Evolutionary conservation across 1,140 invertebrate genomes (phyloP), one percentile per base, ranked within the genome.

Genomic region (Drosophila arawakana): DNA sequence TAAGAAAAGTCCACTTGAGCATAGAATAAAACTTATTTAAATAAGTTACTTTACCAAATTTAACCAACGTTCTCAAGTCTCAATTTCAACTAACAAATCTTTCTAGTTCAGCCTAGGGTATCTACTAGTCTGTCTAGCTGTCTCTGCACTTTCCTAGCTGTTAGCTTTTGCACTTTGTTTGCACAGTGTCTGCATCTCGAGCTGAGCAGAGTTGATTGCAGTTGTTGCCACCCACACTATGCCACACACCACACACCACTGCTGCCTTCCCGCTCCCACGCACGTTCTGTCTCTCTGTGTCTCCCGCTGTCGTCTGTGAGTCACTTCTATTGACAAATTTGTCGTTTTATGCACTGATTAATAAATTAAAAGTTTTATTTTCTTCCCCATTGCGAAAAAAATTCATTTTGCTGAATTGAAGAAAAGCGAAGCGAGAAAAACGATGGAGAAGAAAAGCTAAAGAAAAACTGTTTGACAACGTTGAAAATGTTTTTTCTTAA

Each of bases 111-210:
- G 18, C 2, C 18, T 21, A 21, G 18, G 18, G 62, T 66, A 76
- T 69, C 30, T 0, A 1, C 2, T 3, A 1, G 62, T 63, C 43
- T 46, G 37, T 2, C 7, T 7, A 15, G n/a, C 13, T 41, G 1
- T 0, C 10, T 18, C 3, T 9, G 5, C 11, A 21, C 35, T 59
- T 47, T 8, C n/a, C 25, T 25, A 39, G 63, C 63, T 74, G 80
- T 84, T 84, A 81, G 81, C 78, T 75, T 78, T 78, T 81, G 68
- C 83, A 76, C 66, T 76, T 79, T 85, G 82, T 86, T 86, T 86
- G 80, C 83, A 13, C 59, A 72, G 46, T 72, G 83, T 86, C 83
- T 86, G 83, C 66, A 74, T 80, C 79, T 79, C 76, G 57, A 60
- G 55, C 35, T 63, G 84, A 80, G 52, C 15, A 5, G 25, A 55